Conservation (phyloP, 1,140 invertebrate species). For the Drosophila triauraria region DNA sequence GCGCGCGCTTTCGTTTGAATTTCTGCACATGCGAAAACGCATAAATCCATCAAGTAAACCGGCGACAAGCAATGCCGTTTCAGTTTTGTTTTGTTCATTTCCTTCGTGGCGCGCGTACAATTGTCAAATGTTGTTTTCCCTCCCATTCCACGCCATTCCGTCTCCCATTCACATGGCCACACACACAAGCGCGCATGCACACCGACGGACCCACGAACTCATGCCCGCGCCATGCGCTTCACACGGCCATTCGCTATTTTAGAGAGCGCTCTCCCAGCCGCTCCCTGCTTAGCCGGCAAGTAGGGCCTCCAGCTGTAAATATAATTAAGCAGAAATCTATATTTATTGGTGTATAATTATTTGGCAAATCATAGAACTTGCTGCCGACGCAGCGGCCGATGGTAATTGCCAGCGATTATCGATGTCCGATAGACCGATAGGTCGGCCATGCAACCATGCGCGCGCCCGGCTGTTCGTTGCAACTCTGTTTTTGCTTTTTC, state of each 20-base stretch:
- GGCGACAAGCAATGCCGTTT: conserved; percentile 80
- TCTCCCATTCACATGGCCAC: conserved; percentile 70
- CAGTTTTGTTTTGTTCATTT: conserved; percentile 84
- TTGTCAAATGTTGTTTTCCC: conserved; percentile 82
- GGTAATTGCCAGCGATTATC: conserved; percentile 10
- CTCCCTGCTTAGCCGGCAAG: conserved; percentile 17
- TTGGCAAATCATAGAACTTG: conserved; percentile 3
- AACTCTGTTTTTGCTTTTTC: conserved; percentile 82
- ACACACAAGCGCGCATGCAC: conserved; percentile 20
- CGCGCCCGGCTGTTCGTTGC: conserved; percentile 62
- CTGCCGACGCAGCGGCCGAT: background rate
- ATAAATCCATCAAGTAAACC: conserved; percentile 75
- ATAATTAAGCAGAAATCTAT: background rate
- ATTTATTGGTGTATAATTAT: conserved; percentile 1
- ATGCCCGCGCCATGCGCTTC: conserved; percentile 58
- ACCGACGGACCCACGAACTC: conserved; percentile 24
- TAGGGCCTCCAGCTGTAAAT: background rate
- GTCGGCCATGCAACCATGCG: conserved; percentile 59
- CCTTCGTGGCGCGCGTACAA: conserved; percentile 81
- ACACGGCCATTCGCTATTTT: conserved; percentile 73
- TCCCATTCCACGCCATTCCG: conserved; percentile 54
- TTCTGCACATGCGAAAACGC: conserved; percentile 50
- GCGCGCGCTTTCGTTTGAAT: conserved; percentile 65
- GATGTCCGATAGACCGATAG: conserved; percentile 50
- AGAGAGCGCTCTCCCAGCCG: conserved; percentile 55